Conservation (phyloP, 53 echinoderm and acorn worm species). For the Echinarachnius parma region DNA sequence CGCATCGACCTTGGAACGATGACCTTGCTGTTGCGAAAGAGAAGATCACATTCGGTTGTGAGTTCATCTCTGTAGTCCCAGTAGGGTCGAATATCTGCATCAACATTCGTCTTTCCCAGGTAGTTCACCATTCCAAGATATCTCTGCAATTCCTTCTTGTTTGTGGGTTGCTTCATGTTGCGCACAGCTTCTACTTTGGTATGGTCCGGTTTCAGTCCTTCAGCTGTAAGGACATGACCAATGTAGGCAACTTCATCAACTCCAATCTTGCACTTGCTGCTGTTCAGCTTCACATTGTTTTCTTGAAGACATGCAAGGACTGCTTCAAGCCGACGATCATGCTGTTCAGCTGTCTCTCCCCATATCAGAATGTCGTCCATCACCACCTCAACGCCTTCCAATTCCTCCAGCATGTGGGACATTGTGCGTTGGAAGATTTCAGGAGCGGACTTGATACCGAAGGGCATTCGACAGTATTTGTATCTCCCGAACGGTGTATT, state of each 20-base stretch:
- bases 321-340: conserved; percentile 40
- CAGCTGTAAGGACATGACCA: too few relatives aligned
- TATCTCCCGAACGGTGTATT: conserved; percentile 52
- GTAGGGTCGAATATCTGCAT: conserved; percentile 11
- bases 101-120: conserved; percentile 50
- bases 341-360: conserved; percentile 14
- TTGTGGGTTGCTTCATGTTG: conserved; percentile 44
- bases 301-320: conserved; percentile 16
- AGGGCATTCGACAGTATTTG: conserved; percentile 32
- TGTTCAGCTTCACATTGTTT: conserved; percentile 34
- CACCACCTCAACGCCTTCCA: conserved; percentile 45
- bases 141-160: conserved; percentile 45
- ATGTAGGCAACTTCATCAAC: too few relatives aligned
- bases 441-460: conserved; percentile 50
- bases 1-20: conserved; percentile 16
- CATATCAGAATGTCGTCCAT: conserved; percentile 55
- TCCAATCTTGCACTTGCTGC: conserved; percentile 34
- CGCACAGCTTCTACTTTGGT: conserved; percentile 50
- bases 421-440: conserved; percentile 58
- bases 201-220: conserved; percentile 49
- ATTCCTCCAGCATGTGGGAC: conserved; percentile 33
- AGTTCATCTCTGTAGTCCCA: conserved; percentile 37
- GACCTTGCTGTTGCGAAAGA: conserved; percentile 18
- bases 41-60: conserved; percentile 11
- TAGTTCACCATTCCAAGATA: conserved; percentile 59